Conservation (phyloP, 37 sponge, comb jelly and placozoan genomes). For the Spongia lamella region DNA sequence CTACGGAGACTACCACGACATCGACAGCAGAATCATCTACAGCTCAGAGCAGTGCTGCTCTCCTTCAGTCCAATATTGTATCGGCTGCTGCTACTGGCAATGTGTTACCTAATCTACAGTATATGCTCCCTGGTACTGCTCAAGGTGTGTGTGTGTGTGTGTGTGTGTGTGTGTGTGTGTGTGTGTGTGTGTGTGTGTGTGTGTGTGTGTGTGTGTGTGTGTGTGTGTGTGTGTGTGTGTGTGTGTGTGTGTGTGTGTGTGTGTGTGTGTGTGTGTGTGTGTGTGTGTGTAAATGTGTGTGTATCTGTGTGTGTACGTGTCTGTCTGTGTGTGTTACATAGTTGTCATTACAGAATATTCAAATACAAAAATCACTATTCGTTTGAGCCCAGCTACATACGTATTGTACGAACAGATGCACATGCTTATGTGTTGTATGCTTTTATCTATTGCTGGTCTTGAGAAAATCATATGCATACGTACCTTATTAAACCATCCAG, state of each 20-base stretch:
- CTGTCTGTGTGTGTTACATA: slow-evolving; percentile 14
- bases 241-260: slow-evolving; percentile 39
- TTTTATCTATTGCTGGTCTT: no score
- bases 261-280: slow-evolving; percentile 46
- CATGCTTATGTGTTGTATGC: slow-evolving; percentile 26
- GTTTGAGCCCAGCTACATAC: neutral
- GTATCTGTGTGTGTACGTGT: slow-evolving; percentile 24
- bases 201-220: slow-evolving; percentile 15
- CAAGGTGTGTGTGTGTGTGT: slow-evolving; percentile 8
- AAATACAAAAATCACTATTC: no score
- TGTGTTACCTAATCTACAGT: no score
- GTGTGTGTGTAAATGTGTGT: no score
- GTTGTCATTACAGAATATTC: neutral
- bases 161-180: slow-evolving; percentile 23
- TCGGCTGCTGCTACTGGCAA: no score
- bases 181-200: slow-evolving; percentile 11
- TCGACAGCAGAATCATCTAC: no score
- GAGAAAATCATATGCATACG: no score
- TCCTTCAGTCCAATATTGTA: no score
- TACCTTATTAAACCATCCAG: no score
- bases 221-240: slow-evolving; percentile 46
- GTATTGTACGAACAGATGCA: neutral
- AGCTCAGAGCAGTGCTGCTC: no score
- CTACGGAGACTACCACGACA: no score
- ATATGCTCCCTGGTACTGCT: neutral